phyloP scores from a whole-genome alignment of 2,888 invertebrate genomes.

The Torymus aiolomorphi region DNA sequence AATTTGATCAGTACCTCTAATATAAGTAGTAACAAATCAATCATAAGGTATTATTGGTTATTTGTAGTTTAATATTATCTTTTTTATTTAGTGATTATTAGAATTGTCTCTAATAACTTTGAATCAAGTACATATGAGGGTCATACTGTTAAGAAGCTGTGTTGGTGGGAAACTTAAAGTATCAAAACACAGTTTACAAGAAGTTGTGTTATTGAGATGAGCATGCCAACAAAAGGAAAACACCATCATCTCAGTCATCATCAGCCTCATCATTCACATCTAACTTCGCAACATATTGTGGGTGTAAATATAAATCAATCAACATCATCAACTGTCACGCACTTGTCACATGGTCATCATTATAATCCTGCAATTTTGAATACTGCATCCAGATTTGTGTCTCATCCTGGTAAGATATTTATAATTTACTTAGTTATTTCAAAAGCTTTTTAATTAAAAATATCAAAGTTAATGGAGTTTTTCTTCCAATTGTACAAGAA shows the following conservation, averaged over 20 bases:
- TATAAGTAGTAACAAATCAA: too few species aligned
- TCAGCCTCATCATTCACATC: constrained; percentile 21
- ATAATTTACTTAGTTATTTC: not conserved
- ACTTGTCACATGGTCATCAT: constrained; percentile 24
- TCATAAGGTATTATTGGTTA: too few species aligned
- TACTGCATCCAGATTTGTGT: constrained; percentile 26
- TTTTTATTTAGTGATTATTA: not conserved
- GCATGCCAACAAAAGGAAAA: constrained; percentile 42
- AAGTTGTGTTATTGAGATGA: constrained; percentile 21
- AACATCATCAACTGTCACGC: constrained; percentile 7
- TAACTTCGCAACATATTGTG: constrained; percentile 21
- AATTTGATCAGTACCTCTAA: too few species aligned
- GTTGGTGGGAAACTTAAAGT: constrained; percentile 3
- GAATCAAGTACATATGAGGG: constrained; percentile 29
- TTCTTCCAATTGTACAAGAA: too few species aligned
- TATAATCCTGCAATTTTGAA: constrained; percentile 33
- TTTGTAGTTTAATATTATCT: too few species aligned
- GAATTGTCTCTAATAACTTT: not conserved
- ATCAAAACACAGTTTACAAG: not conserved
- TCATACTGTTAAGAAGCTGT: not conserved
- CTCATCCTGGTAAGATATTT: constrained; percentile 26
- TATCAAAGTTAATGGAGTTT: too few species aligned
- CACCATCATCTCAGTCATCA: constrained; percentile 19
- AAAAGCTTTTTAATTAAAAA: too few species aligned
- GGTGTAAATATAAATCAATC: constrained; percentile 32